Percentiles rank a stretch among this genome's conserved stretches.
Evolutionary conservation across 2,888 invertebrate genomes (phyloP).

Genomic region (Blomia tropicalis): DNA sequence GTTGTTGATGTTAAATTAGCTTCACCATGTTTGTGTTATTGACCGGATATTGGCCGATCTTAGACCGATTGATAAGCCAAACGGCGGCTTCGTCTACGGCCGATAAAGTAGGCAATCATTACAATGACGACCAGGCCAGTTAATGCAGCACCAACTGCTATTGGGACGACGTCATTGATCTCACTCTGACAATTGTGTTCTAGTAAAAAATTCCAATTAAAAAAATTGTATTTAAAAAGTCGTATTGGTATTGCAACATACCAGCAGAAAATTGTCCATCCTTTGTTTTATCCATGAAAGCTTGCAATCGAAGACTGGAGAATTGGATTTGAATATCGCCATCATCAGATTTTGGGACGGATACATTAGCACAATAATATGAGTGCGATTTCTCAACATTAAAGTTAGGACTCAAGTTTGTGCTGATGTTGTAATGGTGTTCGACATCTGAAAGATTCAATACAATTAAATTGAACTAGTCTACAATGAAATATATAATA

Average conservation of each 20-base stretch:
- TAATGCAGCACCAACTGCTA: conserved; percentile 85
- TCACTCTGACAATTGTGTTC: conserved; percentile 34
- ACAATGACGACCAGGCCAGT: conserved; percentile 77
- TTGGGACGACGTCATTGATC: conserved; percentile 73
- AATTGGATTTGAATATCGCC: conserved; percentile 18
- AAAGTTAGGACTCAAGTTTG: conserved; percentile 37
- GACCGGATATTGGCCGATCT: conserved; percentile 31
- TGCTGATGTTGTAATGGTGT: background rate
- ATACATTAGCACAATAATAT: conserved; percentile 50
- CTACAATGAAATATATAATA: too few species aligned
- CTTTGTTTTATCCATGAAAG: conserved; percentile 8
- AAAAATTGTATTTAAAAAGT: background rate
- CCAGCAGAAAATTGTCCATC: conserved; percentile 11
- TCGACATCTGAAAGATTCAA: too few species aligned
- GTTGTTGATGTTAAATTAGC: too few species aligned
- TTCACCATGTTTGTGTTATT: too few species aligned
- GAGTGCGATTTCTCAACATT: conserved; percentile 48
- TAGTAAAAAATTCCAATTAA: conserved; percentile 11
- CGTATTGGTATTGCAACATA: conserved; percentile 5
- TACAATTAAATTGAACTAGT: too few species aligned
- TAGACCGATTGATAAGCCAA: conserved; percentile 72
- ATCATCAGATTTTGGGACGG: conserved; percentile 42
- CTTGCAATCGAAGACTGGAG: conserved; percentile 15
- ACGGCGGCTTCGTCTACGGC: conserved; percentile 62
- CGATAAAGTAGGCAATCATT: conserved; percentile 76